A percentile compares a stretch with the other conserved stretches of the same genome.
These are phyloP conservation scores for Phocides pigmalion DNA, from an alignment of 1,140 invertebrate species.

Conservation along the genomic window DNA sequence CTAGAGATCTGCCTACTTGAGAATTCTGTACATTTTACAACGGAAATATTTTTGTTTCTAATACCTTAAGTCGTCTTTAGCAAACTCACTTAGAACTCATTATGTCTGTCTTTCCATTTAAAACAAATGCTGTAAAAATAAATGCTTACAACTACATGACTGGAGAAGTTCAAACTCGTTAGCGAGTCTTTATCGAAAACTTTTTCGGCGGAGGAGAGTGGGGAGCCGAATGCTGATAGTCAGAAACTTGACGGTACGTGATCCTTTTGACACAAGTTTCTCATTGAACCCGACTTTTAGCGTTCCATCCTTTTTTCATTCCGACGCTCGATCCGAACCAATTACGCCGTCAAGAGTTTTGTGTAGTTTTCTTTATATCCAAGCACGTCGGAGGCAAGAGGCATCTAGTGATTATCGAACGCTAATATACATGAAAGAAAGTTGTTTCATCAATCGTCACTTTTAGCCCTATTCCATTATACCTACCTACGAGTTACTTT, in stretches of 20 bases:
- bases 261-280: slow-evolving; percentile 63
- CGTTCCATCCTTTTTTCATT: slow-evolving; percentile 45
- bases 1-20: too few relatives aligned
- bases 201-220: slow-evolving; percentile 56
- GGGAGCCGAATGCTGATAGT: slow-evolving; percentile 61
- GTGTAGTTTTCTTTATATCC: slow-evolving; percentile 11
- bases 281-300: slow-evolving; percentile 43
- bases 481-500: too few relatives aligned
- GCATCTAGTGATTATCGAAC: not conserved
- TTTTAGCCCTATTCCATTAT: too few relatives aligned
- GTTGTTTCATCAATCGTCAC: too few relatives aligned
- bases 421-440: not conserved
- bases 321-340: slow-evolving; percentile 24
- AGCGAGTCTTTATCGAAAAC: slow-evolving; percentile 63
- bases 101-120: not conserved
- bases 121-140: slow-evolving; percentile 14
- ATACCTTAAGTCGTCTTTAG: not conserved
- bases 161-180: slow-evolving; percentile 57
- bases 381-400: slow-evolving; percentile 1
- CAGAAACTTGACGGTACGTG: slow-evolving; percentile 65
- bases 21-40: too few relatives aligned
- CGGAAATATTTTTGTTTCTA: too few relatives aligned
- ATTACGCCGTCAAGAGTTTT: slow-evolving; percentile 25
- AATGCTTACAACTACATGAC: slow-evolving; percentile 16
- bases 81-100: not conserved